Evolutionary conservation across 1,140 invertebrate genomes (phyloP).

Genomic region (Antheraea mylitta): DNA sequence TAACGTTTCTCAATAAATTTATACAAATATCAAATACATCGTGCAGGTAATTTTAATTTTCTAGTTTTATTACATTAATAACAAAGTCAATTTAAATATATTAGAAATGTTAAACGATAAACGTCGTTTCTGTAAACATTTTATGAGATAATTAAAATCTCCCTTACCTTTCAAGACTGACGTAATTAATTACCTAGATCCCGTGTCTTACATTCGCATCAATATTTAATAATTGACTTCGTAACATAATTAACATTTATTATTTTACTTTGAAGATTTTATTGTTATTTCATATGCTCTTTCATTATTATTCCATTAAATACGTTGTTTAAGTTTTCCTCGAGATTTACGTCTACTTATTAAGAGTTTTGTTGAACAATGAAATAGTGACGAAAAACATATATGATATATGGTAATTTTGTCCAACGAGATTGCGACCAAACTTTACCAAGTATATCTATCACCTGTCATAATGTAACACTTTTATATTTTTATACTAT

Average conservation of each 20-base stretch:
- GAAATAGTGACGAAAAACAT: no score
- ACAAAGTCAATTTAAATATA: not conserved
- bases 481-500: no score
- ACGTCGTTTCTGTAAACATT: conserved; percentile 24
- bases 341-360: no score
- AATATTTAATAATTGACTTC: conserved; percentile 34
- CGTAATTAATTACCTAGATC: conserved; percentile 38
- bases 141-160: conserved; percentile 35
- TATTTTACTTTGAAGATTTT: conserved; percentile 10
- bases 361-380: no score
- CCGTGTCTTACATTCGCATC: conserved; percentile 34
- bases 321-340: not conserved
- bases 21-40: not conserved
- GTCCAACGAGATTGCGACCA: no score
- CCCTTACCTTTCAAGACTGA: conserved; percentile 40
- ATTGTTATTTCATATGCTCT: conserved; percentile 3
- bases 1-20: no score
- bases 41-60: not conserved
- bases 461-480: no score
- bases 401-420: no score
- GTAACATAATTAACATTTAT: conserved; percentile 27
- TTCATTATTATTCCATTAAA: not conserved
- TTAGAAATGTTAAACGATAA: not conserved
- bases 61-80: not conserved
- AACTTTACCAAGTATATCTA: no score